These are phyloP conservation scores for Nomada ferruginata DNA, from an alignment of 2,888 invertebrate species.

Conservation along the genomic window DNA sequence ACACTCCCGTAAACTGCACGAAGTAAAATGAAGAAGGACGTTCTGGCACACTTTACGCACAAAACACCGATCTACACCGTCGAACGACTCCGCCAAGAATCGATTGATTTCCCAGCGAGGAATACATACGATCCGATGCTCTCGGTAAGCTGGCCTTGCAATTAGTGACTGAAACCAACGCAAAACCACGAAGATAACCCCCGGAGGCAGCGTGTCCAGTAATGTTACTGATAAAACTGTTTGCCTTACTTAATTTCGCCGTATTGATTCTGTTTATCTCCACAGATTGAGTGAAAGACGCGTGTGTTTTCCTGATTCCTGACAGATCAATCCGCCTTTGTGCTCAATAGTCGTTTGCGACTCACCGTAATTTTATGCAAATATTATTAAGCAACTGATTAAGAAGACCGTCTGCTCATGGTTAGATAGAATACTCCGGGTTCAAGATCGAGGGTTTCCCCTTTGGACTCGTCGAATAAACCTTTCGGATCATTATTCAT, in stretches of 20 bases:
- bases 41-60: not conserved
- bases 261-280: slow-evolving; percentile 26
- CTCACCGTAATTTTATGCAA: not conserved
- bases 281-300: slow-evolving; percentile 21
- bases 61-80: not conserved
- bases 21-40: not conserved
- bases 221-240: slow-evolving; percentile 68
- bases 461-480: not conserved
- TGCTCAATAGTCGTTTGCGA: not conserved
- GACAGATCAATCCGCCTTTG: slow-evolving; percentile 16
- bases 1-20: not conserved
- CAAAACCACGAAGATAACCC: slow-evolving; percentile 50
- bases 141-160: not conserved
- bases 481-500: too few species aligned
- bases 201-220: slow-evolving; percentile 17
- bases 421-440: not conserved
- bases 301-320: not conserved
- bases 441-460: not conserved
- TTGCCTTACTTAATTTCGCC: slow-evolving; percentile 33
- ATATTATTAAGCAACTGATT: not conserved
- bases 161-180: slow-evolving; percentile 9
- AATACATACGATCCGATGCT: slow-evolving; percentile 4
- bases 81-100: not conserved
- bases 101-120: not conserved
- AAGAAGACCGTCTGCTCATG: not conserved